These are phyloP conservation scores for Plagodis dolabraria DNA, from an alignment of 2,888 invertebrate species.

Conservation along the genomic window DNA sequence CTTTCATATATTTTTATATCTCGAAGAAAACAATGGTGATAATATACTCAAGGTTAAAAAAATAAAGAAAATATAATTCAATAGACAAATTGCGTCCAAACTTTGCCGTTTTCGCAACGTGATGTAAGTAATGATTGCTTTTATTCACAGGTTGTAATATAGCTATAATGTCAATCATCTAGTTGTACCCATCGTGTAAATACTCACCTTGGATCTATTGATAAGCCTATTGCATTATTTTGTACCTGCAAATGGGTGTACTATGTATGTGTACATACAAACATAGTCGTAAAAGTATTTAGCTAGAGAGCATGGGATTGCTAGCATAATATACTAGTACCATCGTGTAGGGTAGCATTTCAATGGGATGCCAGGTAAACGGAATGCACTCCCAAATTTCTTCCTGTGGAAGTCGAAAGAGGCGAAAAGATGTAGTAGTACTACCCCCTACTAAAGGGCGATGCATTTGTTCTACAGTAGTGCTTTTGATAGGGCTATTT, in stretches of 20 bases:
- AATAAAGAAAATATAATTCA: conserved; percentile 56
- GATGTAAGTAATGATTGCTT: conserved; percentile 27
- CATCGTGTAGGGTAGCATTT: too few species aligned
- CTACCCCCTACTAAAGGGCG: too few species aligned
- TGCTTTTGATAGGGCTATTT: too few species aligned
- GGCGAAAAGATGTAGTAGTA: too few species aligned
- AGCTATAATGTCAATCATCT: conserved; percentile 45
- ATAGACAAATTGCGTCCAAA: conserved; percentile 62
- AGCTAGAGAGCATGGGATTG: conserved; percentile 13
- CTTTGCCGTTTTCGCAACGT: conserved; percentile 32
- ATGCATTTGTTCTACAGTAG: too few species aligned
- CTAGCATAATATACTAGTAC: too few species aligned
- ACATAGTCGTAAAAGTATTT: neutral
- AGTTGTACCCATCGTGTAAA: conserved; percentile 38
- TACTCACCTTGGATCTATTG: conserved; percentile 58
- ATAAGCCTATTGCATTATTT: conserved; percentile 40
- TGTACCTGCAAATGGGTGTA: too few species aligned
- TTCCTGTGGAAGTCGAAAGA: too few species aligned
- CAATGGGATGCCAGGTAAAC: neutral
- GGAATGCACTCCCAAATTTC: too few species aligned
- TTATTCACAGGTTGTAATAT: conserved; percentile 25
- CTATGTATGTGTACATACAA: too few species aligned
- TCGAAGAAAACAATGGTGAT: conserved; percentile 61
- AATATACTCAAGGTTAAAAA: conserved; percentile 73
- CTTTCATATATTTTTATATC: conserved; percentile 33